These are phyloP conservation scores for Sarcophaga bullata DNA, from an alignment of 1,140 invertebrate genomes.

Conservation along the genomic window DNA sequence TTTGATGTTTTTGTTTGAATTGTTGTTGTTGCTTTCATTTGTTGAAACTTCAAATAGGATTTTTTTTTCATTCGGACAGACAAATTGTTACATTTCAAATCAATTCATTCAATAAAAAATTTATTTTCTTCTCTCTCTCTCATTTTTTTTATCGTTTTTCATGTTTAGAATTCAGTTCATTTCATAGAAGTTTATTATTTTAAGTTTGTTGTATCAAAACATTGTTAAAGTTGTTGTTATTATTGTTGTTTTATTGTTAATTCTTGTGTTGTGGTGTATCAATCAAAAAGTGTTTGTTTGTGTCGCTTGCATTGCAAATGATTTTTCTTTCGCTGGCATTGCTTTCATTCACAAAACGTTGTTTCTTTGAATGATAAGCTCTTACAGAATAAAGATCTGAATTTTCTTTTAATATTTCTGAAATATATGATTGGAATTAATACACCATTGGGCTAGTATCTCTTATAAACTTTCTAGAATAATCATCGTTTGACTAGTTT, in stretches of 20 bases:
- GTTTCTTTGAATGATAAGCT: too few relatives aligned
- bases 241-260: neutral
- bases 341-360: too few relatives aligned
- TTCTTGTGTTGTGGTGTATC: constrained; percentile 9
- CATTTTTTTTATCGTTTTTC: neutral
- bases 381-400: too few relatives aligned
- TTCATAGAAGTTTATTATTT: constrained; percentile 2
- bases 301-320: neutral
- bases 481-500: too few relatives aligned
- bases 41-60: neutral
- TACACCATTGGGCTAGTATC: too few relatives aligned
- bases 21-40: too few relatives aligned
- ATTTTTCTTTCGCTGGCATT: too few relatives aligned
- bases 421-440: too few relatives aligned
- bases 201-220: constrained; percentile 5
- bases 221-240: neutral
- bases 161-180: neutral
- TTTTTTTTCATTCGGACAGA: neutral
- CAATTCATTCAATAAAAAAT: neutral
- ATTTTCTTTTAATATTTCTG: too few relatives aligned
- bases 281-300: constrained; percentile 2
- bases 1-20: too few relatives aligned
- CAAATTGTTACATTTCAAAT: too few relatives aligned
- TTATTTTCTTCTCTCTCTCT: neutral
- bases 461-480: too few relatives aligned